Evolutionary conservation across 2,113 vertebrate species (phyloP), one percentile per base, ranked within the genome.

Genomic region (Rissa tridactyla): DNA sequence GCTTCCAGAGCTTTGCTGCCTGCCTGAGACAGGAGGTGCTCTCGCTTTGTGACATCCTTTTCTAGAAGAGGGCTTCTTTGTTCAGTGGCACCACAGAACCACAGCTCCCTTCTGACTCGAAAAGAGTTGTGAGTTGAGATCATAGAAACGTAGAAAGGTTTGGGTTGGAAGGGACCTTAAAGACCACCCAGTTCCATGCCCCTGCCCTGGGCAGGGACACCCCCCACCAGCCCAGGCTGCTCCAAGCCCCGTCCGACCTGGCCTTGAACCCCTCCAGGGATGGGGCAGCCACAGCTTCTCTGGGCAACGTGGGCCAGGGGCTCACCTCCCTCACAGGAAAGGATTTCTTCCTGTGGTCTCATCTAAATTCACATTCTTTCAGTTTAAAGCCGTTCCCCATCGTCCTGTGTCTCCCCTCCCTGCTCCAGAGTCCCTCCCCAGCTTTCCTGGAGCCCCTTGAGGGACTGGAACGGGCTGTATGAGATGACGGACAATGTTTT

Each of bases 11-110:
- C 49, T 49, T 32, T 1, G 1, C 26, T 29, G 32, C 42, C 57
- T 72, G 76, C 47, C 29, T 29, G 36, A 57, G 55, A 47, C 6
- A 7, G 30, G 20, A 82, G 19, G 13, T 34, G 30, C 51, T 80
- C 21, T 40, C 0, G 0, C n/a, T 66, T 75, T 32, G 42, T n/a
- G 69, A n/a, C 46, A 10, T 46, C n/a, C 40, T 57, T 21, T 29
- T 61, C 61, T 47, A 46, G 32, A 25, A 46, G 22, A n/a, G 26
- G 38, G 47, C 9, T 36, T 40, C 76, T 69, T 27, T 21, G 23
- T 29, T 65, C n/a, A 16, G 15, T 15, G 42, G 49, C 47, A 20
- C 61, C 2, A 2, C 61, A 62, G n/a, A 82, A 51, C 11, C 25
- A 18, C 0, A 4, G 32, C 19, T 61, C n/a, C 65, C 52, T 68